Evolutionary conservation across 2,797 vertebrate species (phyloP).

Genomic region (Prionace glauca): DNA sequence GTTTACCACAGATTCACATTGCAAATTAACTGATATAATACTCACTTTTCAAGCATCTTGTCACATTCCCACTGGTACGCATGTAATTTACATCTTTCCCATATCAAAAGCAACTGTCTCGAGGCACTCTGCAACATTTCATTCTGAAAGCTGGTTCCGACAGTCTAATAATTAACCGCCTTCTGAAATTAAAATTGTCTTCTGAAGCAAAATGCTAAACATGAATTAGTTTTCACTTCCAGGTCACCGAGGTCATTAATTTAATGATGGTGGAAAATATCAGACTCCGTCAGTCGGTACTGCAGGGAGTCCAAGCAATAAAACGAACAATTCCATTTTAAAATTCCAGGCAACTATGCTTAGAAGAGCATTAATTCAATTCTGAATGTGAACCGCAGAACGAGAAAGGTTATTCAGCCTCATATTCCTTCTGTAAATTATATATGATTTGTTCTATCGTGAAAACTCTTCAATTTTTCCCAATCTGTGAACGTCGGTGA

Average conservation of each 20-base stretch:
- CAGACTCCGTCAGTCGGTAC: background rate
- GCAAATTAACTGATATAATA: background rate
- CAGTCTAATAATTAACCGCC: background rate
- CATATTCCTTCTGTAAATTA: background rate
- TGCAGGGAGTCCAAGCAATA: background rate
- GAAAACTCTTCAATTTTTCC: background rate
- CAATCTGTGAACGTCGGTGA: background rate
- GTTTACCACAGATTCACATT: background rate
- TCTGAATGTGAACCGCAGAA: background rate
- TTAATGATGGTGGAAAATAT: background rate
- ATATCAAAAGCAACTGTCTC: background rate
- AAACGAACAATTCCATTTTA: background rate
- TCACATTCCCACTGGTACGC: background rate
- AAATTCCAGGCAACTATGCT: background rate
- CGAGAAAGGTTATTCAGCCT: background rate
- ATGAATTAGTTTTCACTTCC: background rate
- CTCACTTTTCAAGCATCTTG: slow-evolving; percentile 9
- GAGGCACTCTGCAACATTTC: background rate
- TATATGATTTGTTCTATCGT: background rate
- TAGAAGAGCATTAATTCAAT: background rate
- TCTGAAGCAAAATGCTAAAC: background rate
- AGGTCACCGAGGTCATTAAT: background rate
- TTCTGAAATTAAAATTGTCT: background rate
- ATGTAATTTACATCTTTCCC: slow-evolving; percentile 18
- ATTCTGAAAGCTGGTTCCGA: background rate